These are phyloP conservation scores for Triops cancriformis DNA, from an alignment of 1,140 invertebrate genomes.

Conservation along the genomic window DNA sequence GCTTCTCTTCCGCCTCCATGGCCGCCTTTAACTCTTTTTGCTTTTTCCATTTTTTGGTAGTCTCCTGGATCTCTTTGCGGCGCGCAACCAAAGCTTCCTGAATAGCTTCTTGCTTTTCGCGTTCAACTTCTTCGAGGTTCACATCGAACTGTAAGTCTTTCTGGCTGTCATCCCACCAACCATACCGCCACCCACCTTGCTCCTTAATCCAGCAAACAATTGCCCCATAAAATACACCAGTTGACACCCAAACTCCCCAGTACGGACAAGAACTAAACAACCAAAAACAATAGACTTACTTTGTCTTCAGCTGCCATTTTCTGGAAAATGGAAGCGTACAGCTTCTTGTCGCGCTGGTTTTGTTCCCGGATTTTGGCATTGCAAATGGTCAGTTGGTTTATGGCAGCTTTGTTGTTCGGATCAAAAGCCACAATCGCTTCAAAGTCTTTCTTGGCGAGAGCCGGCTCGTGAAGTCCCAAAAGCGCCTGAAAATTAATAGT, in stretches of 20 bases:
- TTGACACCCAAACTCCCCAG: neutral
- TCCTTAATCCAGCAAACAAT: constrained; percentile 20
- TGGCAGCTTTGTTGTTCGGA: constrained; percentile 72
- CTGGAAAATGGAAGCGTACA: constrained; percentile 88
- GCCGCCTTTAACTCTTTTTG: neutral
- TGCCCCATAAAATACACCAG: neutral
- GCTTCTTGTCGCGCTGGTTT: constrained; percentile 70
- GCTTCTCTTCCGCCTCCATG: neutral
- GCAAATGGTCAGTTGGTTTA: constrained; percentile 63
- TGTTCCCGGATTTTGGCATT: constrained; percentile 64
- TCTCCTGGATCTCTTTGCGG: constrained; percentile 14
- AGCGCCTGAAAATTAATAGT: constrained; percentile 54
- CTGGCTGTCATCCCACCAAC: constrained; percentile 28
- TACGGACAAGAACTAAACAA: neutral
- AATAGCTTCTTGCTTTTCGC: constrained; percentile 24
- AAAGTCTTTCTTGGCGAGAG: constrained; percentile 71
- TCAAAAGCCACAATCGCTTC: constrained; percentile 59
- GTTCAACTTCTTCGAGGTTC: constrained; percentile 26
- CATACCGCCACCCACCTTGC: constrained; percentile 22
- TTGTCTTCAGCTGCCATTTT: constrained; percentile 41
- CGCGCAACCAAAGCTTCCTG: neutral
- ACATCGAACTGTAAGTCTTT: constrained; percentile 26
- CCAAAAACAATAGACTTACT: constrained; percentile 31
- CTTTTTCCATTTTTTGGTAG: neutral
- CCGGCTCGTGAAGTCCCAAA: constrained; percentile 63